Conservation (phyloP, 1,140 invertebrate genomes). For the Oppia nitens region DNA sequence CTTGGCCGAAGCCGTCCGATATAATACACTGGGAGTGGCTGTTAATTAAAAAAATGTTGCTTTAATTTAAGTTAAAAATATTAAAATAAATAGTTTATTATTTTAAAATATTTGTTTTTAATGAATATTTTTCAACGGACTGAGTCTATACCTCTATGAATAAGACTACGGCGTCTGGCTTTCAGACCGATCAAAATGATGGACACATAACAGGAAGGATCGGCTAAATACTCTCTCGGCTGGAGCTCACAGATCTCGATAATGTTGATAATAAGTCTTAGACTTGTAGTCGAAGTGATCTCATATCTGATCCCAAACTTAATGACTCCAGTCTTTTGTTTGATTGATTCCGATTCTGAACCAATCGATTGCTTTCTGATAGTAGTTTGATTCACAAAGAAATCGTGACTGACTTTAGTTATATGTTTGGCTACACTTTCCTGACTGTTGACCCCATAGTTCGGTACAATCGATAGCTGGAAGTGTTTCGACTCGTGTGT, state of each 20-base stretch:
- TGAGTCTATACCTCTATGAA: not conserved
- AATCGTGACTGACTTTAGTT: not conserved
- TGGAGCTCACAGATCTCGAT: constrained; percentile 1
- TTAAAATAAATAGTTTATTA: not conserved
- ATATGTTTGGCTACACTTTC: not conserved
- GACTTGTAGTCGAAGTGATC: not conserved
- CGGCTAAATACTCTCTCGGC: constrained; percentile 10
- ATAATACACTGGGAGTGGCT: constrained; percentile 13
- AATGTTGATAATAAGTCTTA: not conserved
- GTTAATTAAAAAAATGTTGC: too few relatives aligned
- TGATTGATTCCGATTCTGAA: not conserved
- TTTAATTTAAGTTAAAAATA: not conserved
- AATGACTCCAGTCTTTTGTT: not conserved
- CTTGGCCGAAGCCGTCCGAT: constrained; percentile 19
- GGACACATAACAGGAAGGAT: constrained; percentile 15
- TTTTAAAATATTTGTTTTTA: not conserved
- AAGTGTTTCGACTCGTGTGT: constrained; percentile 16
- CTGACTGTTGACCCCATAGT: constrained; percentile 3
- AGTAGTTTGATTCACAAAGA: not conserved
- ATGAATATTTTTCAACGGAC: not conserved
- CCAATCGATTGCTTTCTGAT: not conserved
- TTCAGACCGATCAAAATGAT: constrained; percentile 12
- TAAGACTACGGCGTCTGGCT: not conserved
- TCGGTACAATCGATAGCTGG: constrained; percentile 14
- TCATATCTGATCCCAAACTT: not conserved